Evolutionary conservation across 2,113 vertebrate genomes (phyloP).

Genomic region (Camelus dromedarius): DNA sequence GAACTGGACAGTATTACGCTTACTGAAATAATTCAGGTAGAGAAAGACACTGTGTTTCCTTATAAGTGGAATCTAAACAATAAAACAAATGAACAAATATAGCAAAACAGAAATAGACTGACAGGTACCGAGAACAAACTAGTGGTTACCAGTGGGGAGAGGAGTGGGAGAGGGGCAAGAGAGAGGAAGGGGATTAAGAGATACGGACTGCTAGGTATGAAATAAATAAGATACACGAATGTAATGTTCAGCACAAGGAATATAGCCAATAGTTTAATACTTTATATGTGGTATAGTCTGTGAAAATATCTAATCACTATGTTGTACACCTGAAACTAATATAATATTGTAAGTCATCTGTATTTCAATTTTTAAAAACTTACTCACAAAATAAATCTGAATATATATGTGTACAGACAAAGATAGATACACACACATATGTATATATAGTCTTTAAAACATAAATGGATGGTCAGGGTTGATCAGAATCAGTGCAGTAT

Average conservation of each 20-base stretch:
- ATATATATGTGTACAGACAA: neutral
- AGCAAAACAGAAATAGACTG: neutral
- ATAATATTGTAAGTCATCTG: neutral
- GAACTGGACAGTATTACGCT: neutral
- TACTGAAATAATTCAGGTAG: neutral
- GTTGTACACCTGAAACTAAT: neutral
- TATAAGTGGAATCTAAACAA: neutral
- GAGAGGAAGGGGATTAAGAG: neutral
- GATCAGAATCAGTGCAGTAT: neutral
- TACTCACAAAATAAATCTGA: neutral
- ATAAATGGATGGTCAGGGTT: neutral
- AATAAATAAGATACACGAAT: neutral
- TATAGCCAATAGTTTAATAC: neutral
- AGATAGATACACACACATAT: neutral
- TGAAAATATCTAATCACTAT: neutral
- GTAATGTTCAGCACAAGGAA: accelerated
- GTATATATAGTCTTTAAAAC: neutral
- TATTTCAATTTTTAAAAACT: neutral
- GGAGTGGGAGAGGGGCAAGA: neutral
- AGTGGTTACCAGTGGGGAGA: accelerated
- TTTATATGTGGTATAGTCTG: neutral
- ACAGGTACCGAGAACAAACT: neutral
- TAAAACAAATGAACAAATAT: neutral
- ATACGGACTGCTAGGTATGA: accelerated
- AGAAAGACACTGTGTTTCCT: neutral